phyloP scores from a whole-genome alignment of 1,140 invertebrate species.

The Kradibia gibbosae region DNA sequence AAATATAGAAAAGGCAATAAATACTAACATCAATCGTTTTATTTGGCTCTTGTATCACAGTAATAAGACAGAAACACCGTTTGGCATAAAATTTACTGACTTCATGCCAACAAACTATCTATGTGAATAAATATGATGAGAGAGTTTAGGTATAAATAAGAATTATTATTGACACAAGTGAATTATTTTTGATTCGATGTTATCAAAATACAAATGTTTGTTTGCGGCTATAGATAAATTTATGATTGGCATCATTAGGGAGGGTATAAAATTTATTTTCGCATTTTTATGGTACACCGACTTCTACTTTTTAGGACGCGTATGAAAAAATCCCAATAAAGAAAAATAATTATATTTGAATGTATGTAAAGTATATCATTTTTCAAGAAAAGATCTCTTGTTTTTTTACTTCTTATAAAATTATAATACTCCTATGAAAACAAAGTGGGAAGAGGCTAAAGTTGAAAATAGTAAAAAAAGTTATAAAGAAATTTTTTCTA shows the following conservation, averaged over 20 bases:
- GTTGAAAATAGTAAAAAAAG: no score
- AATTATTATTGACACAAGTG: not conserved
- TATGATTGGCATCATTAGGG: not conserved
- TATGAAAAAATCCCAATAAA: no score
- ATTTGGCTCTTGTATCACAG: not conserved
- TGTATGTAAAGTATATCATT: no score
- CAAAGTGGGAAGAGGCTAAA: no score
- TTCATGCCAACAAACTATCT: not conserved
- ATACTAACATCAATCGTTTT: not conserved
- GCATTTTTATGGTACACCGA: no score
- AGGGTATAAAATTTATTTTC: not conserved
- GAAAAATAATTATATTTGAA: no score
- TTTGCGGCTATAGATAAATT: not conserved
- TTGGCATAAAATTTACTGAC: not conserved
- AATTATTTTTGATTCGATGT: not conserved
- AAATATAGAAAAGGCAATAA: not conserved
- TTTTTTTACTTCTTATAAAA: no score
- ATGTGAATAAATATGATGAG: conserved; percentile 7
- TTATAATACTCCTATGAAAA: no score
- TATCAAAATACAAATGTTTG: no score
- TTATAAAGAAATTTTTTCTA: no score
- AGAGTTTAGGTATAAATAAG: not conserved
- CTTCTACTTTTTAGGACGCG: no score
- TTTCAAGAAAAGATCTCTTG: no score
- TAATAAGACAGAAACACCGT: not conserved